Evolutionary conservation across 2,888 invertebrate genomes (phyloP), one percentile per base, ranked within the genome.

Genomic region (Drosophila robusta): DNA sequence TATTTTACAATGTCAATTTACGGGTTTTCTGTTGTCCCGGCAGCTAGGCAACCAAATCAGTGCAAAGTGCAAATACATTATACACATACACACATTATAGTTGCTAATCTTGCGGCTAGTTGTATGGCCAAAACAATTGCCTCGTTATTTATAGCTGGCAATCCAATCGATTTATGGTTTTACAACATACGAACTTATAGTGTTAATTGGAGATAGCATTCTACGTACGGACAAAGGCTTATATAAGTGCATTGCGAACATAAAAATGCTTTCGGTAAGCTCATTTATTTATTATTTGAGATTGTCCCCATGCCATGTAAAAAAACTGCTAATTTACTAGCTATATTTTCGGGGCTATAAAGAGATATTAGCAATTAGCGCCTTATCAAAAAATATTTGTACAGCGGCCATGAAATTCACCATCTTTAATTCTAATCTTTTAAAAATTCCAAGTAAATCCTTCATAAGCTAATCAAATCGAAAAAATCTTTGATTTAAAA

Each of bases 91-190:
- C 4, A 34, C 3, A n/a, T 38, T 24, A 36, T n/a, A 11, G 0
- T 41, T 8, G 11, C 45, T 56, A 58, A 75, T 70, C 62, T 62
- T 9, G 16, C 12, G 55, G 18, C 32, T 29, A 42, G 47, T 51
- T 62, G 32, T 76, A 56, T 75, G 57, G 47, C n/a, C 11, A 18
- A 58, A 32, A 63, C 45, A 46, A 67, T 63, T 26, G 26, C 45
- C 50, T 45, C 24, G 55, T 60, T 57, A 7, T 70, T 75, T 76
- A 71, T 60, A 14, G n/a, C 1, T n/a, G 41, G 38, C 56, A 44
- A 66, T 62, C 46, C 38, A 66, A 56, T 39, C 14, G 60, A 44
- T 41, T 42, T 76, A 75, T 60, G 34, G 49, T 26, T 78, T 45
- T 61, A 63, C 58, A 61, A 61, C 24, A 24, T 29, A 32, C 32